phyloP scores from a whole-genome alignment of 2,797 vertebrate genomes.

The Aldrovandia affinis region DNA sequence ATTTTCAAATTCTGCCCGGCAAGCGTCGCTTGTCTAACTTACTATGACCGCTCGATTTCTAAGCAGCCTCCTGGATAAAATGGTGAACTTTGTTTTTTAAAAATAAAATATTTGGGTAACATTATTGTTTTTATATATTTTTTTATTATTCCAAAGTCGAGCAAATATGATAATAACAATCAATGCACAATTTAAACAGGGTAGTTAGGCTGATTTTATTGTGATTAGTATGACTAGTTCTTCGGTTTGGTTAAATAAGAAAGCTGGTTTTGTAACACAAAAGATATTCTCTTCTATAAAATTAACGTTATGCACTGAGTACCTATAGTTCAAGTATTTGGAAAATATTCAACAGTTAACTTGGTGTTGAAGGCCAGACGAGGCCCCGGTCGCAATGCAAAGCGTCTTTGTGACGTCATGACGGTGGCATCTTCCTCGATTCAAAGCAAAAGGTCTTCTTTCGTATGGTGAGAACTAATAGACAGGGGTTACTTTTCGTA shows the following conservation, averaged over 20 bases:
- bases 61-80: no score
- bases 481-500: no score
- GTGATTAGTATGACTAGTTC: neutral
- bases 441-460: neutral
- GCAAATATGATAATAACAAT: neutral
- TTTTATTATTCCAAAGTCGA: neutral
- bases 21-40: no score
- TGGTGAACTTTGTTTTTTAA: no score
- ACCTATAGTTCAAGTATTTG: no score
- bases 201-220: neutral
- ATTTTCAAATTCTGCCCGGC: no score
- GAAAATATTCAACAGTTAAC: neutral
- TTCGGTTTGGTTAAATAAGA: neutral
- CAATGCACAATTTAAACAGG: neutral
- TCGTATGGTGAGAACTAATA: no score
- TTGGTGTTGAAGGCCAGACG: neutral
- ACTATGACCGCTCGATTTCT: no score
- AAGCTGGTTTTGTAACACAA: neutral
- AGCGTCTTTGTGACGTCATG: neutral
- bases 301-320: neutral
- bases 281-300: no score
- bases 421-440: neutral
- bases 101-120: neutral
- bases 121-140: no score
- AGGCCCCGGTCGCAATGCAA: neutral